These are phyloP conservation scores for Rhorus exstirpatorius DNA, from an alignment of 2,888 invertebrate species.

Conservation along the genomic window DNA sequence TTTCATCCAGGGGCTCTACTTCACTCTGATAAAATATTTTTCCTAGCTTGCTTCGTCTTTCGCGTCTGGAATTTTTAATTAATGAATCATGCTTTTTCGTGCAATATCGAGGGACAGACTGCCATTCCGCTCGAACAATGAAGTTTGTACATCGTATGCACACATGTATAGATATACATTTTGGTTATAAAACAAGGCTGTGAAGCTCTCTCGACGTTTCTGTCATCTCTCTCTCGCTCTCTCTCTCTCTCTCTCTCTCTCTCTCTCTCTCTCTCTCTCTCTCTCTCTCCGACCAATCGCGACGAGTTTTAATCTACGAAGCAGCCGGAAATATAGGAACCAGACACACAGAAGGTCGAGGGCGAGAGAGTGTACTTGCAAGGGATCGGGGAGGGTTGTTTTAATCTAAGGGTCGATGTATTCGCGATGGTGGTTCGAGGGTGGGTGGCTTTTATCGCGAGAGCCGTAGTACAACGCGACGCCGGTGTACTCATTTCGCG, in stretches of 20 bases:
- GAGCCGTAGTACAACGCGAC: constrained; percentile 44
- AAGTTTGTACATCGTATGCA: constrained; percentile 23
- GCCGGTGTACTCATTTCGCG: constrained; percentile 68
- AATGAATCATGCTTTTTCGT: constrained; percentile 57
- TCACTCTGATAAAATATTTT: constrained; percentile 34
- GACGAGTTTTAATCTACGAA: constrained; percentile 77
- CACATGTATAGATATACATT: constrained; percentile 33
- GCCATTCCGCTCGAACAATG: constrained; percentile 48
- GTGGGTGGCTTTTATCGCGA: constrained; percentile 67
- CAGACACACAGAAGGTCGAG: constrained; percentile 39
- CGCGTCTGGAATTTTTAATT: constrained; percentile 65
- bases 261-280: constrained; percentile 46
- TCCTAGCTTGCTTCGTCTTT: constrained; percentile 5
- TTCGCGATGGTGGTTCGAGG: constrained; percentile 71
- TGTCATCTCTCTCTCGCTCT: constrained; percentile 39
- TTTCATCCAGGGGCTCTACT: neutral
- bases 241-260: too few relatives aligned
- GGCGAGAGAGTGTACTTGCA: constrained; percentile 31
- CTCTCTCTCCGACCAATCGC: constrained; percentile 68
- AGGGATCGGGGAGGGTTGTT: constrained; percentile 72
- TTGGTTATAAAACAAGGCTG: constrained; percentile 28
- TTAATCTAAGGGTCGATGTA: constrained; percentile 80
- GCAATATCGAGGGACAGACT: constrained; percentile 58
- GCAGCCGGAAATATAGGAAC: constrained; percentile 60
- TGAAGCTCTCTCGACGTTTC: constrained; percentile 39